Base-by-base conservation (phyloP, 2,888 invertebrate genomes). In the Apocheima hispidaria region DNA sequence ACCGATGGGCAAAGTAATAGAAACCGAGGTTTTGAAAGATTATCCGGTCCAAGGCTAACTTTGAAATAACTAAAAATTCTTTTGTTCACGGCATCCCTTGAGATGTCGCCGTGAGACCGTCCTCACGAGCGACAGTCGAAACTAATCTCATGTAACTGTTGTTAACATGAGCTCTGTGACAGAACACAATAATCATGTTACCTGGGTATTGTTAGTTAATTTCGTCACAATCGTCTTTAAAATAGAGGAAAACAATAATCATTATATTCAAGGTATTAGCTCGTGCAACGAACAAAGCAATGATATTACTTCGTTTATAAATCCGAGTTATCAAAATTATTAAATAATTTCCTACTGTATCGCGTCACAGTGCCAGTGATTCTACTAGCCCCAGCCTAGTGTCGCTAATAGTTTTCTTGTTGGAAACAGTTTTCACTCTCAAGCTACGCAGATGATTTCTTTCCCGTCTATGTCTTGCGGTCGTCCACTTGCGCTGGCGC, bases 381-480 rank as follows among this genome's bases (percentile, higher is more conserved):
- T 51, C 44, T 46, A 28, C 28, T 4, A 35, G 14, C 14, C 7
- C 14, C 40, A 10, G 38, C 41, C 55, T 46, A 55, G 56, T 48
- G 51, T 40, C 18, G 35, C 36, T 30, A 54, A 54, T 26, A 43
- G 18, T 30, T 7, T 16, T 20, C 57, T 71, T 74, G 69, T 65
- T 57, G 64, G 68, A 72, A 72, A 61, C 67, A 38, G 65, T 73
- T 73, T 74, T 65, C 67, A 70, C 69, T 59, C 46, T 63, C 67
- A 70, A 67, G 59, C 46, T 64, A 71, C 70, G 70, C 68, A 71
- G 72, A 75, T 72, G 46, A 73, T 74, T 77, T 66, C 66, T 71
- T 72, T 69, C 58, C 68, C 72, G 65, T 75, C 73, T 71, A 66
- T 65, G 49, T 57, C 66, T 54, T 66, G 70, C 40, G 63, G 59